Conservation (phyloP, 1,140 invertebrate species). For the Arion vulgaris region DNA sequence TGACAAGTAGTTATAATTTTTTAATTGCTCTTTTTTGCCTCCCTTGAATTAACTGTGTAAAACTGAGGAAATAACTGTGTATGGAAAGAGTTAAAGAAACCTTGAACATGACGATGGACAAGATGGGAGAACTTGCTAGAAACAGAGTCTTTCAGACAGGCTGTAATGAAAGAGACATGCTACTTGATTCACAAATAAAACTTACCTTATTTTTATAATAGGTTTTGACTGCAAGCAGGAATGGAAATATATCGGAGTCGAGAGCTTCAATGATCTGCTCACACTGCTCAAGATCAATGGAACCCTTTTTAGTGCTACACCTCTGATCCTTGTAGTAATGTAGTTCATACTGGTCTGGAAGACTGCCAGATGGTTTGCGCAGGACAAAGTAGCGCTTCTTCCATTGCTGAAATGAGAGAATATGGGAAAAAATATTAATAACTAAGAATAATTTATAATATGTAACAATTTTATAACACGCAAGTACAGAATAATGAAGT, state of each 20-base stretch:
- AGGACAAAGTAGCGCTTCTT: slow-evolving; percentile 93
- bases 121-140: too few relatives aligned
- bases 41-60: too few relatives aligned
- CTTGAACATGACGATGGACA: too few relatives aligned
- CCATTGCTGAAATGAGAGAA: slow-evolving; percentile 85
- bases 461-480: too few relatives aligned
- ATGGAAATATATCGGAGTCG: slow-evolving; percentile 62
- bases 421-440: not conserved
- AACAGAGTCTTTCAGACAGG: too few relatives aligned
- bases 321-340: slow-evolving; percentile 93
- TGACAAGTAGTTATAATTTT: too few relatives aligned
- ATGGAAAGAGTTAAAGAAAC: too few relatives aligned
- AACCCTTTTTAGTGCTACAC: slow-evolving; percentile 89
- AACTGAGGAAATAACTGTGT: too few relatives aligned
- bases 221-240: slow-evolving; percentile 66
- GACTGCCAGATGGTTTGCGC: slow-evolving; percentile 85
- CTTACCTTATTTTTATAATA: slow-evolving; percentile 72
- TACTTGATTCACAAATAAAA: not conserved
- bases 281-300: slow-evolving; percentile 94
- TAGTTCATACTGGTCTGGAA: slow-evolving; percentile 92
- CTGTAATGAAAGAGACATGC: not conserved
- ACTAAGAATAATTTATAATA: too few relatives aligned
- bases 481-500: too few relatives aligned
- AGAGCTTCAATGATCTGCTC: slow-evolving; percentile 83
- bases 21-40: too few relatives aligned